Evolutionary conservation across 2,888 invertebrate species (phyloP), one percentile per base, ranked within the genome.

Genomic region (Pristionchus arcanus): DNA sequence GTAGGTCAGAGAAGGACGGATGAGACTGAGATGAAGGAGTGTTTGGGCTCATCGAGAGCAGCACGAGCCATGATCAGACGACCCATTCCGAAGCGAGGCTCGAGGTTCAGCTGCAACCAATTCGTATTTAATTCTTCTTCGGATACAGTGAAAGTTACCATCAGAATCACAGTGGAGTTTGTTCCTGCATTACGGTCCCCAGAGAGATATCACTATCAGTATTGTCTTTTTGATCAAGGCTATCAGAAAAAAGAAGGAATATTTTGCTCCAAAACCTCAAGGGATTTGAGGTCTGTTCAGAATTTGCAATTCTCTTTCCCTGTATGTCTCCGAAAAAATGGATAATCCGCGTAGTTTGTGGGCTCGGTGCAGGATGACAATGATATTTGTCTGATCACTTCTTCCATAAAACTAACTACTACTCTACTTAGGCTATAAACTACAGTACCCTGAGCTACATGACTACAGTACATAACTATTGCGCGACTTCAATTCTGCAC

Each of bases 11-110:
- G 37, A 25, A 88, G 53, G 25, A 88, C 74, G 11, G 87, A 88
- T 11, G 74, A 71, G 53, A 55, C 87, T 16, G 71, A 53, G 31
- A 53, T 42, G 53, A 53, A 34, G 25, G 53, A 63, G 21, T 19
- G 37, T 21, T 74, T 37, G 3, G 74, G 55, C 9, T 59, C 55
- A 31, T 53, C 87, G 49, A 93, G 81, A 21, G 92, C 92, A 16
- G 92, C 93, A 71, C 93, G 90, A 7, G 93, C 93, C 93, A 93
- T 93, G 68, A 93, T 93, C 63, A 93, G 84, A 2, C 92, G 91
- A 77, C 92, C 92, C 19, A 93, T 90, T 16, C 93, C 93, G 89
- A 91, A 92, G 11, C 87, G 87, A 55, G 87, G 42, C 53, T 88
- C 87, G n/a, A 88, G 25, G 1, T 68, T 37, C 5, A 55, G 21